Percentiles rank a stretch among this genome's conserved stretches.
Evolutionary conservation across 2,888 invertebrate species (phyloP).

Genomic region (Parthenolecanium corni): DNA sequence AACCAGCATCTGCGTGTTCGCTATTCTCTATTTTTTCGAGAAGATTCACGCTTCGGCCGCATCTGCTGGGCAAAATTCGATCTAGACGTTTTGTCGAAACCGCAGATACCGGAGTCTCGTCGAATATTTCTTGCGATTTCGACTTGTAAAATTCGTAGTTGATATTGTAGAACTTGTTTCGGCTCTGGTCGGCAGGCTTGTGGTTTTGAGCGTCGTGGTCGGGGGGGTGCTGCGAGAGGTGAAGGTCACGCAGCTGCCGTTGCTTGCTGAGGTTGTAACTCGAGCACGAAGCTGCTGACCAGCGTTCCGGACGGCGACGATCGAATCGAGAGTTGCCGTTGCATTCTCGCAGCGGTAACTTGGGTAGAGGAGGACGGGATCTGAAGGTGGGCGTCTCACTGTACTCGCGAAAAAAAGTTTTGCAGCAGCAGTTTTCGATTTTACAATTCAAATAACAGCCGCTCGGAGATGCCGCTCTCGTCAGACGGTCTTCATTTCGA

Average conservation of each 20-base stretch:
- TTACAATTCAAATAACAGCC: slow-evolving; percentile 15
- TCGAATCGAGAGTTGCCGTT: background rate
- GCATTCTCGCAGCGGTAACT: slow-evolving; percentile 14
- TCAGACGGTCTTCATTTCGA: background rate
- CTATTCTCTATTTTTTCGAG: background rate
- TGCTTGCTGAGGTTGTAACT: background rate
- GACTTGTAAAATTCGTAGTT: slow-evolving; percentile 17
- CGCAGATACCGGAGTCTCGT: background rate
- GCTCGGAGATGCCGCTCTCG: no score
- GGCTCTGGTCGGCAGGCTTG: no score
- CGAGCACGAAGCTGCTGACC: background rate
- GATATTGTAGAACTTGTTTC: background rate
- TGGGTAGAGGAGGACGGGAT: slow-evolving; percentile 16
- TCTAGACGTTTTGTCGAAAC: background rate
- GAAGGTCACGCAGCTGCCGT: no score
- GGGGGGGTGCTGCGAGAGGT: no score
- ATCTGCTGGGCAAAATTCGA: no score
- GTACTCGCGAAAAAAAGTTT: slow-evolving; percentile 24
- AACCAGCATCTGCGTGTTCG: background rate
- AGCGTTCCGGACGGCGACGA: background rate
- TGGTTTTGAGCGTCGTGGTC: no score
- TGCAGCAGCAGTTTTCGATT: slow-evolving; percentile 25
- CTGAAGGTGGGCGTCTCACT: slow-evolving; percentile 5
- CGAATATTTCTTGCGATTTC: background rate
- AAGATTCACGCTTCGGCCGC: background rate